These are phyloP conservation scores for Thecophora atra DNA, from an alignment of 2,888 invertebrate genomes.

Conservation along the genomic window DNA sequence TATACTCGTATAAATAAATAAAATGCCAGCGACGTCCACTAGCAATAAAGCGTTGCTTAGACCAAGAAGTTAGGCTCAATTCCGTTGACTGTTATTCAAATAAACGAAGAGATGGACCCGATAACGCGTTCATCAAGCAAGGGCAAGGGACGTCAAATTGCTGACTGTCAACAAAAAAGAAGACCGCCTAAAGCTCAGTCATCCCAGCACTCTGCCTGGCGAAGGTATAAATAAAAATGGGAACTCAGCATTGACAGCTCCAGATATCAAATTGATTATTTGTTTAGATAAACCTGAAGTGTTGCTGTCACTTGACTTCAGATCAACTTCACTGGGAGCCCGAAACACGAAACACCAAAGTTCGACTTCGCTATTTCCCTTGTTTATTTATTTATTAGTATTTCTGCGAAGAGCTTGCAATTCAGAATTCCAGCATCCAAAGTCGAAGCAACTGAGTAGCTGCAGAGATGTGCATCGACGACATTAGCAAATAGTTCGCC, in stretches of 20 bases:
- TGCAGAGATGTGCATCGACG: background rate
- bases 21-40: background rate
- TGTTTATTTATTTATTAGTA: conserved; percentile 9
- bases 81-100: background rate
- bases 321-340: background rate
- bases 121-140: background rate
- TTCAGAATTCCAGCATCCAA: background rate
- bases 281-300: conserved; percentile 34
- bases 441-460: too few relatives aligned
- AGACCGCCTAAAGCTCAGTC: background rate
- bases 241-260: conserved; percentile 48
- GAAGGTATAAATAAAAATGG: conserved; percentile 10
- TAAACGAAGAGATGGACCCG: background rate
- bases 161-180: conserved; percentile 16
- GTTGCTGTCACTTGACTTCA: background rate
- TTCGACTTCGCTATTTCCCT: background rate
- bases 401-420: background rate
- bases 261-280: conserved; percentile 37
- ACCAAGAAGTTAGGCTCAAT: background rate
- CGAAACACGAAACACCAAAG: background rate
- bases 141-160: background rate
- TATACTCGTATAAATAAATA: background rate
- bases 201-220: background rate
- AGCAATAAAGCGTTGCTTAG: background rate
- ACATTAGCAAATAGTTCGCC: background rate